Percentiles rank a stretch among this genome's conserved stretches.
Evolutionary conservation across 2,888 invertebrate species (phyloP).

Genomic region (Prosopocoilus inquinatus): DNA sequence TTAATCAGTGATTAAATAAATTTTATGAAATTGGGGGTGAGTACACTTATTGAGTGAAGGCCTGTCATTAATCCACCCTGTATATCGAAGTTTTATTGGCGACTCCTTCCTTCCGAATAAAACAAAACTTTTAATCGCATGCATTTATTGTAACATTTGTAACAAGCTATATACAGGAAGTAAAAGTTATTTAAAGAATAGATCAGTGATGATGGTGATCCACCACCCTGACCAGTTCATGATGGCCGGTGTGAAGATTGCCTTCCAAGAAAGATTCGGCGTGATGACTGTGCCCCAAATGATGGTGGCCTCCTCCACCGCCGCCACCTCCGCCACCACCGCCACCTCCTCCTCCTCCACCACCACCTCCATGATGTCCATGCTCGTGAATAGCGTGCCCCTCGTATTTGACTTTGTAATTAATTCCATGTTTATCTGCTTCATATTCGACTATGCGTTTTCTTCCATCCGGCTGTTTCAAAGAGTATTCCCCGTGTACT

Average conservation of each 20-base stretch:
- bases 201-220: no score
- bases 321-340: constrained; percentile 8
- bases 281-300: background rate
- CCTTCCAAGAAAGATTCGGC: background rate
- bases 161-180: no score
- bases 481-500: constrained; percentile 41
- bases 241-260: background rate
- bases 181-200: no score
- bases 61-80: no score
- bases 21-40: no score
- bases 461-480: constrained; percentile 45
- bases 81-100: no score
- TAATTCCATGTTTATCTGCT: constrained; percentile 44
- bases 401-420: constrained; percentile 42
- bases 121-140: no score
- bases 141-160: no score
- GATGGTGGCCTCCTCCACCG: background rate
- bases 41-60: no score
- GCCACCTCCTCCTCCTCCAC: background rate
- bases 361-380: constrained; percentile 13
- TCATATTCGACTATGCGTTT: constrained; percentile 45
- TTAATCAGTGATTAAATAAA: no score
- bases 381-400: constrained; percentile 29
- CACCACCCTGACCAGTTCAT: background rate
- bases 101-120: no score